Conservation (phyloP, 2,113 vertebrate species). For the Tragelaphus buxtoni region DNA sequence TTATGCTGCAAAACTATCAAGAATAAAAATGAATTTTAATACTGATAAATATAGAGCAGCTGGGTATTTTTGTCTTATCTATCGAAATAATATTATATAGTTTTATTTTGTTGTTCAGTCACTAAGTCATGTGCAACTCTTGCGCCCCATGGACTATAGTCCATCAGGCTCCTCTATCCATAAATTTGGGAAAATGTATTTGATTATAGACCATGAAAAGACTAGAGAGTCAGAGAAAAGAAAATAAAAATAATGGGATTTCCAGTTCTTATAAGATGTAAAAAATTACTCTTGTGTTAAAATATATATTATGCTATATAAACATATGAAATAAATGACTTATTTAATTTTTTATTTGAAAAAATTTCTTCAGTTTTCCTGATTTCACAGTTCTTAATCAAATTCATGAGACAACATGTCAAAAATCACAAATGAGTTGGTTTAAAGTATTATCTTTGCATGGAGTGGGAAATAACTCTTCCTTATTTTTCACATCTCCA, state of each 20-base stretch:
- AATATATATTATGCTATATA: background rate
- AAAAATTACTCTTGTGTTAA: background rate
- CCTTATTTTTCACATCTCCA: background rate
- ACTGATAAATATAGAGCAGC: background rate
- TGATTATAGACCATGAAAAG: background rate
- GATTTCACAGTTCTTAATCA: background rate
- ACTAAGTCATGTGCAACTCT: background rate
- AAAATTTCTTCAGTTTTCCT: background rate
- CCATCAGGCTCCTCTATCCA: background rate
- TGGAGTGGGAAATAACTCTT: background rate
- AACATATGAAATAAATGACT: background rate
- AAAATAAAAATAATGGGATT: background rate
- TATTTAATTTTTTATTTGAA: background rate
- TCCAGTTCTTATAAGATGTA: background rate
- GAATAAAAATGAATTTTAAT: background rate
- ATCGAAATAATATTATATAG: background rate
- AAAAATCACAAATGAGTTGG: background rate
- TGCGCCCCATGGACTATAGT: accelerated
- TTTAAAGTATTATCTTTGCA: background rate
- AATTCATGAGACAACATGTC: background rate
- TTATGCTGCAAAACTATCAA: background rate
- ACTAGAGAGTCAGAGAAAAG: background rate
- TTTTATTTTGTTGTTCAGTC: background rate
- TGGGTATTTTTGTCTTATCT: background rate
- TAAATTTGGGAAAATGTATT: background rate